Evolutionary conservation across 2,888 invertebrate genomes (phyloP).

Genomic region (Microctonus brassicae): DNA sequence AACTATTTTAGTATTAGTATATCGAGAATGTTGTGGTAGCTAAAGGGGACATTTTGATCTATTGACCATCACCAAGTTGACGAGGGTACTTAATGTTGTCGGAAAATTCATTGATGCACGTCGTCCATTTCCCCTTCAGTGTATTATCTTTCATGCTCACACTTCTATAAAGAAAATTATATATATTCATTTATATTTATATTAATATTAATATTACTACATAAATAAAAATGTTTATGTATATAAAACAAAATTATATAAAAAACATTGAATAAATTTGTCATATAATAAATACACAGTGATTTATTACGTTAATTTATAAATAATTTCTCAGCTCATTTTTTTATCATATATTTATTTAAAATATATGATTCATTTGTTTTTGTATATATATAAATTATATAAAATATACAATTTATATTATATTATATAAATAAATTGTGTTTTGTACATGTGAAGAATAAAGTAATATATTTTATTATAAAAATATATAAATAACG

Average conservation of each 20-base stretch:
- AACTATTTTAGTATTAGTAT: background rate
- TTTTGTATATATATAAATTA: too few species aligned
- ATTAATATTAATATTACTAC: background rate
- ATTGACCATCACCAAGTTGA: constrained; percentile 38
- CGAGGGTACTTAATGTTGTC: constrained; percentile 16
- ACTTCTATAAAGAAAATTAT: background rate
- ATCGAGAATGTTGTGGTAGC: constrained; percentile 3
- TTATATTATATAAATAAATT: too few species aligned
- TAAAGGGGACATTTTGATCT: constrained; percentile 40
- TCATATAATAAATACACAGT: background rate
- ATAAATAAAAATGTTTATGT: background rate
- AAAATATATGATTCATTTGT: too few species aligned
- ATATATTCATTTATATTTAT: background rate
- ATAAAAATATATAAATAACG: background rate
- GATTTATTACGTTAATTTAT: background rate
- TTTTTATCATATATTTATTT: background rate
- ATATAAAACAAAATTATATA: too few species aligned
- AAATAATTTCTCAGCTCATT: background rate
- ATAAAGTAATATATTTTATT: too few species aligned
- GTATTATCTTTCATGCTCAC: background rate
- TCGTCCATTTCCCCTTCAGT: constrained; percentile 21
- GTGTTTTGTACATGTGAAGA: too few species aligned
- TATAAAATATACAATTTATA: too few species aligned
- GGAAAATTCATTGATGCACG: constrained; percentile 25
- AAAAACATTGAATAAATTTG: background rate